These are phyloP conservation scores for Psettodes erumei DNA, from an alignment of 2,113 vertebrate species.

Conservation along the genomic window DNA sequence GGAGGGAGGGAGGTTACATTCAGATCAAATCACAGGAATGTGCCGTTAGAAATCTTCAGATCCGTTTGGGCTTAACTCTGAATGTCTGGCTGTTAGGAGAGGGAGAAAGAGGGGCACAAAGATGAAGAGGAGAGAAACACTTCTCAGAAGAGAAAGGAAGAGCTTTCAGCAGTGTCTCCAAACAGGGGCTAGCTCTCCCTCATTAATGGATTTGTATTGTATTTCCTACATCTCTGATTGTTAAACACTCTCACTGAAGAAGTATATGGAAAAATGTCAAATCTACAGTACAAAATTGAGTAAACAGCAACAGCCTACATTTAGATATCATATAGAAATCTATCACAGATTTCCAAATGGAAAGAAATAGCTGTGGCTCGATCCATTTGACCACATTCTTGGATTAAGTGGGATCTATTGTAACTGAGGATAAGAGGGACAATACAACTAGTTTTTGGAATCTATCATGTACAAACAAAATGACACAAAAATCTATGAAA, in stretches of 20 bases:
- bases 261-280: not conserved
- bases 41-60: conserved; percentile 46
- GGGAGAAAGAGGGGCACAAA: not conserved
- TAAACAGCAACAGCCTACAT: not conserved
- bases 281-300: not conserved
- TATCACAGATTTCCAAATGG: not conserved
- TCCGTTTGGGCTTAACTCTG: conserved; percentile 43
- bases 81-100: conserved; percentile 39
- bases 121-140: not conserved
- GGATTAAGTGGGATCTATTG: not conserved
- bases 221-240: not conserved
- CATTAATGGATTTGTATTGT: conserved; percentile 45
- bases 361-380: not conserved
- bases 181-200: conserved; percentile 34
- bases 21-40: conserved; percentile 59
- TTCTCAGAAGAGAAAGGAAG: conserved; percentile 31
- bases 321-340: too few species aligned
- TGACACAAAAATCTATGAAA: not conserved
- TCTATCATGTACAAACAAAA: not conserved
- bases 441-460: not conserved
- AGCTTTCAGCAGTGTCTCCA: conserved; percentile 52
- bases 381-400: not conserved
- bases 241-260: not conserved
- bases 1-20: conserved; percentile 29
- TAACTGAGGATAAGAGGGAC: not conserved